Percentiles rank a stretch among this genome's conserved stretches.
Evolutionary conservation across 2,888 invertebrate genomes (phyloP).

Genomic region (Tuta absoluta): DNA sequence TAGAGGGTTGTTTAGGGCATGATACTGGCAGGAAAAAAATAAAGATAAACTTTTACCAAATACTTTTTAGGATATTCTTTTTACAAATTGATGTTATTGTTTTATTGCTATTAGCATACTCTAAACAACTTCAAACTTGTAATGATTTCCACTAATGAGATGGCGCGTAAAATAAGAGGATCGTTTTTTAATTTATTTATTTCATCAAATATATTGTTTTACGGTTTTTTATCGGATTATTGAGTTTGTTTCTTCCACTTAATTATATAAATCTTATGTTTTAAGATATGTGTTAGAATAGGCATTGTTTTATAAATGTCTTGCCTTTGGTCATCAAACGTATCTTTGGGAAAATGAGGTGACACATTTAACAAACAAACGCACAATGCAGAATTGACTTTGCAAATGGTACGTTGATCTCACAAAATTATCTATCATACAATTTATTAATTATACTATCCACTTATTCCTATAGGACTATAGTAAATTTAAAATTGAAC

Average conservation of each 20-base stretch:
- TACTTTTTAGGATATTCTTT: not conserved
- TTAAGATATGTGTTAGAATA: not conserved
- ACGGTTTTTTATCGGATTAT: too few relatives aligned
- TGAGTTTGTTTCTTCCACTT: too few relatives aligned
- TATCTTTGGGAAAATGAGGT: constrained; percentile 53
- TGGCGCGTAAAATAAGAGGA: too few relatives aligned
- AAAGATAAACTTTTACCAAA: too few relatives aligned
- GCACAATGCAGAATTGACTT: constrained; percentile 31
- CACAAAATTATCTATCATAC: constrained; percentile 18
- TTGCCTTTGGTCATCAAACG: constrained; percentile 46
- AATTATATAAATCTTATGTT: too few relatives aligned
- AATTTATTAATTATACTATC: not conserved
- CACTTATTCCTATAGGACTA: not conserved
- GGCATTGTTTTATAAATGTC: not conserved
- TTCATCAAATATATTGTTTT: too few relatives aligned
- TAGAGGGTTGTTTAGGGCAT: not conserved
- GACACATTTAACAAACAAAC: constrained; percentile 32
- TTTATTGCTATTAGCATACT: not conserved
- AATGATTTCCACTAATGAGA: too few relatives aligned
- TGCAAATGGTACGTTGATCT: constrained; percentile 48
- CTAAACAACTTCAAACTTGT: not conserved
- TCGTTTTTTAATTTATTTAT: too few relatives aligned
- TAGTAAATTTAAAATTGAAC: not conserved
- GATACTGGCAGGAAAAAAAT: not conserved
- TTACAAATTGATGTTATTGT: too few relatives aligned